These are phyloP conservation scores for Empidonax traillii DNA, from an alignment of 2,113 vertebrate genomes.

Conservation along the genomic window DNA sequence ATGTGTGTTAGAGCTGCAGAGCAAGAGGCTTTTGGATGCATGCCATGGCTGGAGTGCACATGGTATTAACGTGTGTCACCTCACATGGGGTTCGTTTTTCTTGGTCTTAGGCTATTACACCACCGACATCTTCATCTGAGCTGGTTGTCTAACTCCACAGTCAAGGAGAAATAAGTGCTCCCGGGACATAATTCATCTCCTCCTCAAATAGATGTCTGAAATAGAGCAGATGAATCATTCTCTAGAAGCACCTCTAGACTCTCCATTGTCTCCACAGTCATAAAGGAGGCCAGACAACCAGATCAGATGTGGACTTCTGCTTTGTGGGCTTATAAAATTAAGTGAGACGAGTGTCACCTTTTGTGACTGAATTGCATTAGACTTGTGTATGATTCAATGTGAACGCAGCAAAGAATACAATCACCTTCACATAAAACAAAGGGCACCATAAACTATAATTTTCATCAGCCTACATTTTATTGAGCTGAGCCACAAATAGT, in stretches of 20 bases:
- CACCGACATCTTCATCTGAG: neutral
- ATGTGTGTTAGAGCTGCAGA: neutral
- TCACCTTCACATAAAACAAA: neutral
- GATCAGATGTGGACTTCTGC: neutral
- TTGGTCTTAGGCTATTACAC: neutral
- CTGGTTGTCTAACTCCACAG: neutral
- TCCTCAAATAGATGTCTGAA: neutral
- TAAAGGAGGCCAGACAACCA: constrained; percentile 39
- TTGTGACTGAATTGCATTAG: neutral
- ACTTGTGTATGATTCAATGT: neutral
- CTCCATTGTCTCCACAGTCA: neutral
- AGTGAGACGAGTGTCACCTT: neutral
- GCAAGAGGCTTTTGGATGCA: neutral
- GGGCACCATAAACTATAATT: neutral
- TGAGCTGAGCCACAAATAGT: neutral
- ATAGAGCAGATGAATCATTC: constrained; percentile 40
- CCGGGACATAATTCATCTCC: neutral
- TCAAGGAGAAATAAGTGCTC: constrained; percentile 4
- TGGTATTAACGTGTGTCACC: neutral
- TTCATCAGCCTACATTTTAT: neutral
- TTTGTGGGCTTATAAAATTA: constrained; percentile 3
- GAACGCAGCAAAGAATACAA: neutral
- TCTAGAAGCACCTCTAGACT: constrained; percentile 25
- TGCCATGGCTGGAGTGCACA: neutral
- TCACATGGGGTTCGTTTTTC: neutral